Percentiles rank a stretch among this genome's conserved stretches.
These are phyloP conservation scores for Tragelaphus imberbis DNA, from an alignment of 2,113 vertebrate species.

Conservation along the genomic window DNA sequence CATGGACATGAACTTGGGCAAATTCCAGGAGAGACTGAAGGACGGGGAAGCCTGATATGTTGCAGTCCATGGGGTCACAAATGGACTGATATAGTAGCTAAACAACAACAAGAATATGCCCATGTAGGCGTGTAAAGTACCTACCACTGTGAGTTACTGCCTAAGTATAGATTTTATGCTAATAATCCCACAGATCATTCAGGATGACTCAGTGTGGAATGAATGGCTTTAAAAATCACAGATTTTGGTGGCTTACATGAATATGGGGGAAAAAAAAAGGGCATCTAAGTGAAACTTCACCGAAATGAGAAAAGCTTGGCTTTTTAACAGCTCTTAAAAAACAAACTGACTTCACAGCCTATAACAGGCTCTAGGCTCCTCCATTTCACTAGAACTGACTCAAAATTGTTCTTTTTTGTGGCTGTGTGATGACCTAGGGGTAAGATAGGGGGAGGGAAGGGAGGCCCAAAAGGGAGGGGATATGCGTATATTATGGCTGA, in stretches of 20 bases:
- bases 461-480: not conserved
- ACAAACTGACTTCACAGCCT: not conserved
- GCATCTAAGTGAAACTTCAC: not conserved
- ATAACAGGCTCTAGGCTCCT: not conserved
- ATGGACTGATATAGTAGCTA: not conserved
- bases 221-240: not conserved
- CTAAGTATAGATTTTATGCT: not conserved
- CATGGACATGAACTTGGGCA: not conserved
- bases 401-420: not conserved
- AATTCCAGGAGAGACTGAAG: not conserved
- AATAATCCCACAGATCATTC: not conserved
- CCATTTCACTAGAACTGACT: not conserved
- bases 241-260: not conserved
- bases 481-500: not conserved
- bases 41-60: not conserved
- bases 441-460: not conserved
- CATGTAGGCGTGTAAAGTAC: fast-evolving
- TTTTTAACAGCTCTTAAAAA: not conserved
- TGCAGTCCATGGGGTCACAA: not conserved
- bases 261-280: fast-evolving
- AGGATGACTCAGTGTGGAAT: not conserved
- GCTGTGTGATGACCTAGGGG: not conserved
- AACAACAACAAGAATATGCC: not conserved
- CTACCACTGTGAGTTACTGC: not conserved
- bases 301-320: not conserved